phyloP scores from a whole-genome alignment of 2,113 vertebrate species.

The Gymnarchus niloticus region DNA sequence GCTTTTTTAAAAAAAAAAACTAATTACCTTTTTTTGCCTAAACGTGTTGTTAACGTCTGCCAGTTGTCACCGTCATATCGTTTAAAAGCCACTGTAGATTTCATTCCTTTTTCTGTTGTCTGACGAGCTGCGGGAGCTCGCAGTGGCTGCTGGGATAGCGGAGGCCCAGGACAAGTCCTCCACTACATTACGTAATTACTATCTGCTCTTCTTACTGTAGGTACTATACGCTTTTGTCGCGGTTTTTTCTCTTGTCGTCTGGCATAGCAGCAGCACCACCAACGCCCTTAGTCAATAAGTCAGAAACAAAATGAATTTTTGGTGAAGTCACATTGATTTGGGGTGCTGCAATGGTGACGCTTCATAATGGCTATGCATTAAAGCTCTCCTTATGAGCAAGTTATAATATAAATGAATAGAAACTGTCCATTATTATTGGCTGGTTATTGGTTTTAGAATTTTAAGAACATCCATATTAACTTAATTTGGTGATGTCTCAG shows the following conservation, averaged over 20 bases:
- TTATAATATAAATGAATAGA: background rate
- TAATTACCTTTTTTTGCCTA: slow-evolving; percentile 7
- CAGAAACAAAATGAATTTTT: background rate
- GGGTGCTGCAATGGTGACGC: background rate
- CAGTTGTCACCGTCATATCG: background rate
- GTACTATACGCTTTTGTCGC: background rate
- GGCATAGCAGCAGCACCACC: background rate
- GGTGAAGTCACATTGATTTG: background rate
- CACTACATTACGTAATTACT: slow-evolving; percentile 41
- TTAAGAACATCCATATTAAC: slow-evolving; percentile 11
- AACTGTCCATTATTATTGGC: slow-evolving; percentile 16
- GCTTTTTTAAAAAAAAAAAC: no score
- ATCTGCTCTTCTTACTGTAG: background rate
- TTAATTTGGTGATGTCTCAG: slow-evolving; percentile 26
- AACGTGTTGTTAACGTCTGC: background rate
- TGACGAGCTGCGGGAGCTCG: slow-evolving; percentile 59
- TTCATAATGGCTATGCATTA: background rate
- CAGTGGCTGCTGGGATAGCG: slow-evolving; percentile 64
- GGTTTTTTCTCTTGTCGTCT: background rate
- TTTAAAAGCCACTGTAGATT: slow-evolving; percentile 34
- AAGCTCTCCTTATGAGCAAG: background rate
- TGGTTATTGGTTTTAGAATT: slow-evolving; percentile 19
- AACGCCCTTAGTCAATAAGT: background rate
- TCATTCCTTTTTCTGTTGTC: slow-evolving; percentile 39
- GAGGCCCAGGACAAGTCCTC: slow-evolving; percentile 41